Conservation (phyloP, 92 coral and sea anemone genomes). For the Bergia puertoricense region DNA sequence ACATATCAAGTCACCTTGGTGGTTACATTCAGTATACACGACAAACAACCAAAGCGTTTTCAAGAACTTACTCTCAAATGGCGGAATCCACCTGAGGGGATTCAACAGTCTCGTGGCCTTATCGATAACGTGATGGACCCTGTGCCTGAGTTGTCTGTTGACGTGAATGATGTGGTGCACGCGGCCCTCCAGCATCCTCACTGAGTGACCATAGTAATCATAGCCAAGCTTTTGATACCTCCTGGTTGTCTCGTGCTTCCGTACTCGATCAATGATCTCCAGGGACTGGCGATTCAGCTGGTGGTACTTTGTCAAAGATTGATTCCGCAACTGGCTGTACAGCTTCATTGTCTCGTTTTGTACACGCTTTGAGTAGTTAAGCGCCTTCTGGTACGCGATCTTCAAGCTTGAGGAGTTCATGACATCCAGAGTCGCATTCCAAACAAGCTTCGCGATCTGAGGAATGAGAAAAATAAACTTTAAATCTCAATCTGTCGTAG, state of each 20-base stretch:
- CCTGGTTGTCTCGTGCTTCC: slow-evolving; percentile 58
- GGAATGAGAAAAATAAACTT: background rate
- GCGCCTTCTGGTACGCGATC: slow-evolving; percentile 55
- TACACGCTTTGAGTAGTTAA: slow-evolving; percentile 56
- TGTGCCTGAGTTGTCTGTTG: slow-evolving; percentile 69
- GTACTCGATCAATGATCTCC: slow-evolving; percentile 58
- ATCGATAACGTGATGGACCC: slow-evolving; percentile 62
- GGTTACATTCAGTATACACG: background rate
- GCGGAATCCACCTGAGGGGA: slow-evolving; percentile 95
- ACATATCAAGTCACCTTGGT: background rate
- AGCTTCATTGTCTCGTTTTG: slow-evolving; percentile 57
- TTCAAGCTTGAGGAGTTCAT: slow-evolving; percentile 62
- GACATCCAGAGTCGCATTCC: slow-evolving; percentile 63
- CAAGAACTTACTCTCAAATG: slow-evolving; percentile 88
- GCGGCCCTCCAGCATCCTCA: slow-evolving; percentile 61
- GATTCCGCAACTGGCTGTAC: slow-evolving; percentile 49
- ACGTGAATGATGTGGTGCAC: slow-evolving; percentile 63
- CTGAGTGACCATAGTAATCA: slow-evolving; percentile 65
- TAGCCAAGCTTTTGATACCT: slow-evolving; percentile 58
- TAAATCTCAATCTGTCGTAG: background rate
- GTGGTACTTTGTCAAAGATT: slow-evolving; percentile 48
- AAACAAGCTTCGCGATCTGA: slow-evolving; percentile 37
- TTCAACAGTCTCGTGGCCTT: slow-evolving; percentile 57
- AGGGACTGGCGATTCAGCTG: slow-evolving; percentile 56
- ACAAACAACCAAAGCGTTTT: background rate